Evolutionary conservation across 2,888 invertebrate species (phyloP), one percentile per base, ranked within the genome.

Genomic region (Drosophila paranaensis): DNA sequence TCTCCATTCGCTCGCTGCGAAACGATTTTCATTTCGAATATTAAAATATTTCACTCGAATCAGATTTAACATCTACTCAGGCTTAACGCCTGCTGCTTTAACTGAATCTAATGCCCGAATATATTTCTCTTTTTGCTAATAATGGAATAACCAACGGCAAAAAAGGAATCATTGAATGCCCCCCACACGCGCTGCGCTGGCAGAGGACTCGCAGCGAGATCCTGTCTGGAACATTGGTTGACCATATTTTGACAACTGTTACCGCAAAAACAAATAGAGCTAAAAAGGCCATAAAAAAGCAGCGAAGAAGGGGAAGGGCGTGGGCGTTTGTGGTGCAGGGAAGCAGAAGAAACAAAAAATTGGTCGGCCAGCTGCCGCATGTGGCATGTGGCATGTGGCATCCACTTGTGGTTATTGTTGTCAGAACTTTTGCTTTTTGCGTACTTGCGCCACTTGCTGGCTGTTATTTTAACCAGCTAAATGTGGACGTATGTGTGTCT

Each of bases 361-460:
- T 20, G 46, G 58, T 65, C 79, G 82, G 66, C 71, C 89, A 83
- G 89, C 89, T 82, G 79, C 42, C 37, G 66, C 66, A 37, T 75
- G 79, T 45, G 53, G 63, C 40, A 51, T 63, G 51, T 42, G 64
- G 64, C 65, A 53, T 65, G 75, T 85, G 89, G 77, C 89, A 89
- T 88, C 83, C 87, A 83, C 83, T 83, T 88, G 89, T 80, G 89
- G 89, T 88, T 83, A 82, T 86, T 88, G 83, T 82, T 83, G 83
- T 80, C 83, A 74, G 87, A 83, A 83, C 83, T 86, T 58, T 66
- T 67, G 11, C 39, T 46, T 53, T 45, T 66, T 27, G 66, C 39
- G 62, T 66, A 68, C 46, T 54, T 54, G 53, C 53, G 45, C 25
- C 64, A 82, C 82, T 71, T 69, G 62, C 72, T 78, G 79, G 66